A percentile compares a stretch with the other conserved stretches of the same genome.
Evolutionary conservation across 2,888 invertebrate genomes (phyloP).

Genomic region (Dendrolimus pini): DNA sequence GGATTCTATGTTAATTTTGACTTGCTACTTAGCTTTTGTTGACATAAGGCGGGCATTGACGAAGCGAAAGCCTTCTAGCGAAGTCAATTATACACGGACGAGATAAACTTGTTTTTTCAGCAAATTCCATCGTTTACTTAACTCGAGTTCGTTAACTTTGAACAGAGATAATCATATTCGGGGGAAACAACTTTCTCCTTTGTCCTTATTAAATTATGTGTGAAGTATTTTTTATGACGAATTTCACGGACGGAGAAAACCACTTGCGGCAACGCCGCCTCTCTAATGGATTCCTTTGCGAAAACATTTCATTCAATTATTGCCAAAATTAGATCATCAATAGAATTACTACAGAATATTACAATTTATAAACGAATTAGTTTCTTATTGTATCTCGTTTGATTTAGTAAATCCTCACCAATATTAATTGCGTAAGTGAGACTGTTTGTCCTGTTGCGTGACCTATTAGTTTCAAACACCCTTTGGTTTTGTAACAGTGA

Average conservation of each 20-base stretch:
- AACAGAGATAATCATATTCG: not conserved
- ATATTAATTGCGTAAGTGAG: too few species aligned
- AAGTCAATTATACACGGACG: not conserved
- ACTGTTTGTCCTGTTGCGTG: too few species aligned
- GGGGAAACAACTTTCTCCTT: not conserved
- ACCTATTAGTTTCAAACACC: too few species aligned
- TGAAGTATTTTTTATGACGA: not conserved
- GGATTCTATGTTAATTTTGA: too few species aligned
- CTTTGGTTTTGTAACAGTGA: too few species aligned
- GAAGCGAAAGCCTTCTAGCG: slow-evolving; percentile 2
- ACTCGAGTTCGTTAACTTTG: not conserved
- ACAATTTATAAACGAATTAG: not conserved
- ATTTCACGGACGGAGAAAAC: not conserved
- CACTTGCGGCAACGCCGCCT: not conserved
- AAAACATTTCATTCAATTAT: not conserved
- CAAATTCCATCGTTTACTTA: not conserved
- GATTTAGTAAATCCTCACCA: too few species aligned
- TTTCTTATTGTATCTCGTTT: too few species aligned
- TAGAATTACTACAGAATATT: not conserved
- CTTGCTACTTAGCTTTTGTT: too few species aligned
- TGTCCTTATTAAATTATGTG: not conserved
- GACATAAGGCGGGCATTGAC: too few species aligned
- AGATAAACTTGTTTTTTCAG: not conserved
- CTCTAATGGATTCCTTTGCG: not conserved
- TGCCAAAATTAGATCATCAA: not conserved